Conservation (phyloP, 2,888 invertebrate species). For the Lypha dubia region DNA sequence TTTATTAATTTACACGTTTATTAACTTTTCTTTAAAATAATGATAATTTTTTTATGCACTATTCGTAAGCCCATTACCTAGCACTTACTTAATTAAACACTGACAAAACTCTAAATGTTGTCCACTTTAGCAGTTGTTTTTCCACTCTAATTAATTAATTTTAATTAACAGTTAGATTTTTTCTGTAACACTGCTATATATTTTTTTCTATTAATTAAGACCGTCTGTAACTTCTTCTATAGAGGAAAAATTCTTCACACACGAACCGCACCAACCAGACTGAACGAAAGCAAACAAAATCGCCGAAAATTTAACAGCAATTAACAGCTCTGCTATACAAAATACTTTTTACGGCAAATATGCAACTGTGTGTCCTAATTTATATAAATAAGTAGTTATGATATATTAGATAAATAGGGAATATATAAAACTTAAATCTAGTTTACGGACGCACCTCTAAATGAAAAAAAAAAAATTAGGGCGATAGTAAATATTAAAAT, state of each 20-base stretch:
- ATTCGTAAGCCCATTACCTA: slow-evolving; percentile 25
- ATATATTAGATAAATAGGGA: too few species aligned
- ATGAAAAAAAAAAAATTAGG: too few species aligned
- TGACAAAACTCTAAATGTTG: slow-evolving; percentile 13
- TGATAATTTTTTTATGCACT: slow-evolving; percentile 38
- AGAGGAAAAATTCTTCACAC: slow-evolving; percentile 64
- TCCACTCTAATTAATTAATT: slow-evolving; percentile 21
- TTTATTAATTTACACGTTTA: slow-evolving; percentile 39
- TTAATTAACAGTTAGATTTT: slow-evolving; percentile 57
- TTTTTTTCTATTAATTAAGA: slow-evolving; percentile 36
- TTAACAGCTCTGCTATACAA: slow-evolving; percentile 51
- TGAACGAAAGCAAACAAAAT: slow-evolving; percentile 56
- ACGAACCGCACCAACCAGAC: slow-evolving; percentile 71
- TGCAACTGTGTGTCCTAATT: slow-evolving; percentile 25
- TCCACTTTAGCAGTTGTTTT: slow-evolving; percentile 36
- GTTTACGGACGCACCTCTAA: too few species aligned
- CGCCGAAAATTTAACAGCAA: slow-evolving; percentile 41
- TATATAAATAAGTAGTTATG: too few species aligned
- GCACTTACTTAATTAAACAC: slow-evolving; percentile 43
- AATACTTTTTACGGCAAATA: background rate
- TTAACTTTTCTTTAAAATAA: slow-evolving; percentile 38
- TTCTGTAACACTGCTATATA: slow-evolving; percentile 21
- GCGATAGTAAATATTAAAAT: too few species aligned
- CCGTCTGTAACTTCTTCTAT: slow-evolving; percentile 33
- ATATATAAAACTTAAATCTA: too few species aligned